Percentiles rank a stretch among this genome's conserved stretches.
Conservation (phyloP, 2,797 vertebrate genomes). For the Protosalanx chinensis region DNA sequence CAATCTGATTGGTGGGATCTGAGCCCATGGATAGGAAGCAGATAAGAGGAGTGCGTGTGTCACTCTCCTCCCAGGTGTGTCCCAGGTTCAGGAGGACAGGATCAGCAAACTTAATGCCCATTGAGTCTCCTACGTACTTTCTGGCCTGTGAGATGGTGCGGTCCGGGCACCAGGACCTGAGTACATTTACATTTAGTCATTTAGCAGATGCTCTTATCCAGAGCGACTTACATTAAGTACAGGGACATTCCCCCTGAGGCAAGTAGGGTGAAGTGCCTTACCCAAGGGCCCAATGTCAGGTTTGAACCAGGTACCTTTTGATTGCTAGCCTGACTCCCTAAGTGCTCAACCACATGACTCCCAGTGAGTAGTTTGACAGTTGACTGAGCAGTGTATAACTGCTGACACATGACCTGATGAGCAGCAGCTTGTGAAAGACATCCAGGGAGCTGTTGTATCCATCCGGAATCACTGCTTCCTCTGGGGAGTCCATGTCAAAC, state of each 20-base stretch:
- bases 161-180: conserved; percentile 83
- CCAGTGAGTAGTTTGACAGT: too few relatives aligned
- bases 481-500: conserved; percentile 78
- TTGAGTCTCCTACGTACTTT: conserved; percentile 76
- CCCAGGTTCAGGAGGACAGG: conserved; percentile 79
- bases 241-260: too few relatives aligned
- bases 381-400: conserved; percentile 47
- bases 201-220: too few relatives aligned
- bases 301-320: too few relatives aligned
- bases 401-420: conserved; percentile 78
- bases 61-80: conserved; percentile 81
- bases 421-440: conserved; percentile 77
- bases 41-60: conserved; percentile 75
- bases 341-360: not conserved
- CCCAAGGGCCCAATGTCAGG: too few relatives aligned
- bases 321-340: too few relatives aligned
- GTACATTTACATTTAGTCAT: not conserved
- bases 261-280: too few relatives aligned
- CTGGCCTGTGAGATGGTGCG: conserved; percentile 79
- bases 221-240: too few relatives aligned
- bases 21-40: conserved; percentile 86
- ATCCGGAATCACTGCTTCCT: conserved; percentile 77
- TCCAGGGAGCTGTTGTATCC: conserved; percentile 76
- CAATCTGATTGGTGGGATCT: conserved; percentile 80
- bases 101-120: conserved; percentile 77